phyloP scores from a whole-genome alignment of 2,113 vertebrate species.

The Platichthys stellatus region DNA sequence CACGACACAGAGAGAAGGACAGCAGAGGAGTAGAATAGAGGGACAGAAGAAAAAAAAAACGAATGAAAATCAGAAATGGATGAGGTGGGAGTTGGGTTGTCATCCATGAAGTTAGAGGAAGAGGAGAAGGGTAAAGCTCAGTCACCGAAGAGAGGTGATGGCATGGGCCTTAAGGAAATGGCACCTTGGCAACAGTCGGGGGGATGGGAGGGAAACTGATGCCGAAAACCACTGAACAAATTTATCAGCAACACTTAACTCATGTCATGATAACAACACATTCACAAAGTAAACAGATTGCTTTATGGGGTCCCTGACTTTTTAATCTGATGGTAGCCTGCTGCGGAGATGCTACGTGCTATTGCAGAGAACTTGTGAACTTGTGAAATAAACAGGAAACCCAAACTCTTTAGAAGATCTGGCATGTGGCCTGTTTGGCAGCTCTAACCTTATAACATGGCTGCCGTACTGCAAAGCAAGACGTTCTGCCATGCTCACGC shows the following conservation, averaged over 20 bases:
- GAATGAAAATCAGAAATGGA: slow-evolving; percentile 93
- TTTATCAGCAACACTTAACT: slow-evolving; percentile 19
- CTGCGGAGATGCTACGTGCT: no score
- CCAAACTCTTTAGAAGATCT: no score
- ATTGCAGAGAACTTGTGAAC: no score
- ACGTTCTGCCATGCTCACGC: no score
- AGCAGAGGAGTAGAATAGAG: slow-evolving; percentile 78
- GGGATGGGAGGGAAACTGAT: slow-evolving; percentile 9
- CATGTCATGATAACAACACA: slow-evolving; percentile 14
- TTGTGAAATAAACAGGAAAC: no score
- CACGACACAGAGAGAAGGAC: slow-evolving; percentile 82
- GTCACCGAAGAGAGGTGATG: slow-evolving; percentile 61
- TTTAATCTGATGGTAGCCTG: no score
- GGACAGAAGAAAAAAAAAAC: slow-evolving; percentile 71
- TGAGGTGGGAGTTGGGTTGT: slow-evolving; percentile 85
- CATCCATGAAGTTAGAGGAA: slow-evolving; percentile 61
- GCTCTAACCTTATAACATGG: no score
- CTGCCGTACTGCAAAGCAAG: no score
- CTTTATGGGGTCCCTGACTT: not conserved
- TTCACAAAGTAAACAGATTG: slow-evolving; percentile 19
- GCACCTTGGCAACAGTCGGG: slow-evolving; percentile 24
- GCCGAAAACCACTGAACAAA: slow-evolving; percentile 24
- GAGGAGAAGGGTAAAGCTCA: slow-evolving; percentile 39
- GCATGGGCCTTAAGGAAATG: slow-evolving; percentile 39
- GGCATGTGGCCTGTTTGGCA: no score